Base-by-base conservation (phyloP, 1,140 invertebrate genomes). In the Calosoma granatense region DNA sequence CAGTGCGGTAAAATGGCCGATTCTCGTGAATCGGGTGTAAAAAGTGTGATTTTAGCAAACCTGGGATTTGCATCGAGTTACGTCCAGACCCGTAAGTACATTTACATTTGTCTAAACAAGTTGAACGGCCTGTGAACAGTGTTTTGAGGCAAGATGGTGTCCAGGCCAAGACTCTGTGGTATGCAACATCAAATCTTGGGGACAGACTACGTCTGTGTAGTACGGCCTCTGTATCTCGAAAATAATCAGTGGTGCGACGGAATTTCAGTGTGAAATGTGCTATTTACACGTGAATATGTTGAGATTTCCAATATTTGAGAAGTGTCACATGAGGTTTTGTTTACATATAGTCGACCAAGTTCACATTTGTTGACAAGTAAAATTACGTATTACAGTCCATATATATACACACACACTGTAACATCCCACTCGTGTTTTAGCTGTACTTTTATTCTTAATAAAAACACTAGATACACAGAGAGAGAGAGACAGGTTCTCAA, bases 11-110 rank as follows among this genome's bases (percentile, higher is more conserved):
- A 62, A 63, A 64, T 64, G 63, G 61, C 62, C 56, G 59, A 59
- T 59, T 56, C 55, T 54, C 57, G 30, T 20, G 59, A 64, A 61
- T 61, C 59, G 61, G 58, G 58, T 43, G 59, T 63, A 60, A 57
- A 62, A 47, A 53, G 57, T 59, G 57, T 61, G 2, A 56, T 53
- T 57, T 58, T 60, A 17, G 47, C 59, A 23, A 61, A 61, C 57
- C 52, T 59, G 51, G 52, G 61, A 55, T 53, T 57, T 1, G 59
- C 60, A 12, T 43, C 60, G 17, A 59, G 57, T 57, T 60, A 58
- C 55, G 55, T 63, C 36, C 61, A 65, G 60, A 57, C 59, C 61
- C 56, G 64, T 65, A 63, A 63, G 62, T 62, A 39, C 14, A 56
- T 20, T 56, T 43, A n/a, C 54, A 21, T 26, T 22, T 17, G 22